Conservation (phyloP, 2,888 invertebrate genomes). For the Crioceris asparagi region DNA sequence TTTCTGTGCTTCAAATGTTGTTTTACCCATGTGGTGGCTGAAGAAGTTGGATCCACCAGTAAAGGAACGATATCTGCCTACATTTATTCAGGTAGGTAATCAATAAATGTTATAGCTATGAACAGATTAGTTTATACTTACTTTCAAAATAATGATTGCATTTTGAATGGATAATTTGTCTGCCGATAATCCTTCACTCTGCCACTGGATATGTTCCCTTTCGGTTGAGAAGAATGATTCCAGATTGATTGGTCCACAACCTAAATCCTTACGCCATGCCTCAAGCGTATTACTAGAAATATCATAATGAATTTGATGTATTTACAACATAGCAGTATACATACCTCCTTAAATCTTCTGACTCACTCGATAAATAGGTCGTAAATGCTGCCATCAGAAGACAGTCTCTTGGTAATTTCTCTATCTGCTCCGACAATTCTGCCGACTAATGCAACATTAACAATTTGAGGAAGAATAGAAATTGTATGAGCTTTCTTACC, state of each 20-base stretch:
- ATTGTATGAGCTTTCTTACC: slow-evolving; percentile 33
- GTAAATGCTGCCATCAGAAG: slow-evolving; percentile 69
- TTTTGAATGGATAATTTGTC: slow-evolving; percentile 73
- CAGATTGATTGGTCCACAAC: slow-evolving; percentile 40
- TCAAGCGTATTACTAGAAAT: slow-evolving; percentile 27
- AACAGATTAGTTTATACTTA: slow-evolving; percentile 28
- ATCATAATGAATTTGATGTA: neutral
- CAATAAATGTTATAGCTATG: slow-evolving; percentile 1
- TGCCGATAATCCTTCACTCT: slow-evolving; percentile 70
- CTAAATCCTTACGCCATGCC: slow-evolving; percentile 30
- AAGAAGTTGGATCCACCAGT: slow-evolving; percentile 81
- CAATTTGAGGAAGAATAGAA: neutral
- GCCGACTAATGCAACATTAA: slow-evolving; percentile 40
- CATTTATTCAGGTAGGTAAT: slow-evolving; percentile 12
- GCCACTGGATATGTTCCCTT: slow-evolving; percentile 74
- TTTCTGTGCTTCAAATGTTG: slow-evolving; percentile 53
- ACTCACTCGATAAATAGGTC: slow-evolving; percentile 52
- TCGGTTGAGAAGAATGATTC: slow-evolving; percentile 52
- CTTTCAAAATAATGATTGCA: slow-evolving; percentile 67
- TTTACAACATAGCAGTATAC: slow-evolving; percentile 7
- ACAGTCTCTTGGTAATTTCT: slow-evolving; percentile 52
- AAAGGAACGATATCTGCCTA: slow-evolving; percentile 55
- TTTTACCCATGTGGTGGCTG: slow-evolving; percentile 72
- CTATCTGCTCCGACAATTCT: slow-evolving; percentile 50
- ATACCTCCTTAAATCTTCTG: slow-evolving; percentile 57